Base-by-base conservation (phyloP, 30 jellyfish, hydroid and myxozoan species). In the Phacellophora camtschatica region DNA sequence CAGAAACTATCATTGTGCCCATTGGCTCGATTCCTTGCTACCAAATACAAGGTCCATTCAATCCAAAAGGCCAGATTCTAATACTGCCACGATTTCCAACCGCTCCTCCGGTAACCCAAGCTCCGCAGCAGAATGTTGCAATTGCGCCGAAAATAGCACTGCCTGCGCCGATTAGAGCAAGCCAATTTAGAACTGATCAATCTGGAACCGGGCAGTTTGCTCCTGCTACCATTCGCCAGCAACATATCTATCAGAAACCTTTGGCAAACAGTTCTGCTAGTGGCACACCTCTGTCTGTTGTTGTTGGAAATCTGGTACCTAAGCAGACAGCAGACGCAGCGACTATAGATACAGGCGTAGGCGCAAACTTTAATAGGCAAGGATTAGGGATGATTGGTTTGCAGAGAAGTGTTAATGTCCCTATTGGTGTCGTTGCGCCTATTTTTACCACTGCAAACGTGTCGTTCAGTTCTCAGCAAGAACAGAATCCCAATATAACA, bases 11-110 rank as follows among this genome's bases (percentile, higher is more conserved):
- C 32, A 83, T 92, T 18, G 97, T 92, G 22, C 98, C 98, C 10
- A 58, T 79, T 69, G 96, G 98, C 4, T 42, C 96, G n/a, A 84
- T 92, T 30, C 97, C 98, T 0, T 74, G 95, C 56, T 92, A 71
- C 76, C 89, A 74, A 41, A 55, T 85, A 51, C 68, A 73, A 54
- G 89, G 94, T 23, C 82, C 97, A 23, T 67, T 91, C 34, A 85
- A 92, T 34, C 85, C 84, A 16, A 49, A 82, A 23, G 90, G 88
- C 42, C 90, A 63, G 23, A 70, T 83, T 3, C 58, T 92, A 7
- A 65, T 92, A 30, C 33, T 92, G 27, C 98, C 96, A 12, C 78
- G 63, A 6, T 28, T 65, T 48, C 82, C 64, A 29, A 33, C 56
- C 10, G 54, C 75, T 10, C 54, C 74, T 19, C 3, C 35, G 16